phyloP scores from a whole-genome alignment of 2,113 vertebrate genomes.

The Mastomys coucha region DNA sequence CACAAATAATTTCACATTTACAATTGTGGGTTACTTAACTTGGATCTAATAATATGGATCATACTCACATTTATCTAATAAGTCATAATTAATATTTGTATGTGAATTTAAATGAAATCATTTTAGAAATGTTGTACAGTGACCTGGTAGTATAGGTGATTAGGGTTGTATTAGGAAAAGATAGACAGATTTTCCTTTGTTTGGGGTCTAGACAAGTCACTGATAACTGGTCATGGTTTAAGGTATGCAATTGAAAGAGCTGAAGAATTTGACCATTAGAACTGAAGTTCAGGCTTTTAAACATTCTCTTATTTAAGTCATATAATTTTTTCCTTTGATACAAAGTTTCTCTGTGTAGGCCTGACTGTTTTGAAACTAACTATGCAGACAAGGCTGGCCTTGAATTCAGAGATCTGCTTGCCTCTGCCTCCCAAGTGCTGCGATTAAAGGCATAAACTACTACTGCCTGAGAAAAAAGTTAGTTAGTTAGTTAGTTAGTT shows the following conservation, averaged over 20 bases:
- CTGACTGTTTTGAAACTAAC: not conserved
- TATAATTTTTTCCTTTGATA: not conserved
- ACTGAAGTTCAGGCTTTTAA: not conserved
- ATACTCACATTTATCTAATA: not conserved
- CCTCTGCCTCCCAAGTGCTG: not conserved
- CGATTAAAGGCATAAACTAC: not conserved
- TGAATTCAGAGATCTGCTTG: not conserved
- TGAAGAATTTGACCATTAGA: not conserved
- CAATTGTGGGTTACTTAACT: conserved; percentile 38
- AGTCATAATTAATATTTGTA: not conserved
- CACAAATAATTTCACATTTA: conserved; percentile 8
- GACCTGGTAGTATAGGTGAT: not conserved
- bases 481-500: not conserved
- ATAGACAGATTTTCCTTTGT: not conserved
- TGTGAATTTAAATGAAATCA: conserved; percentile 14
- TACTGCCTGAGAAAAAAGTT: not conserved
- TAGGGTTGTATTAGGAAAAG: not conserved
- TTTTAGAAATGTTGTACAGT: not conserved
- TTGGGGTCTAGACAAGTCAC: not conserved
- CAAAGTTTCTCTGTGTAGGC: not conserved
- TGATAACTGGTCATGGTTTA: not conserved
- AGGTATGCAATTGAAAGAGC: not conserved
- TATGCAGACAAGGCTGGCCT: not conserved
- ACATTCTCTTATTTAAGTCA: not conserved
- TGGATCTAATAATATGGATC: not conserved